Base-by-base conservation (phyloP, 2,888 invertebrate genomes). In the Crepidodera aurea region DNA sequence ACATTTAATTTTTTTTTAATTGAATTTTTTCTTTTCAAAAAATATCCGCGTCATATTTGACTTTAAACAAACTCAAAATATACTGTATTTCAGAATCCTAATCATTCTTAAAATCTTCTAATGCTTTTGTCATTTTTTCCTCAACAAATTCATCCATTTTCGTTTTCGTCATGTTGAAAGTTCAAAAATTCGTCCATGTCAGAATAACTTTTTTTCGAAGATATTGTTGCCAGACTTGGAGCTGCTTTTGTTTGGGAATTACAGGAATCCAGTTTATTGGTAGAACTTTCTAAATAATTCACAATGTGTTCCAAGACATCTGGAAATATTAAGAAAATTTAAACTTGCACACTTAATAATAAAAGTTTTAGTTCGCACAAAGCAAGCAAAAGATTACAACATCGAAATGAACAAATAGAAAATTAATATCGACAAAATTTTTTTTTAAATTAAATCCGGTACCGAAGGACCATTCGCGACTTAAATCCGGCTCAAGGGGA, bases 21-120 rank as follows among this genome's bases (percentile, higher is more conserved):
- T 22, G 6, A 22, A 22, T 22, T 22, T 22, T 22, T 22, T 4
- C 22, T 22, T 51, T 53, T 57, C 50, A 58, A 57, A 60, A 32
- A 44, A 40, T 54, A 12, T 58, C 61, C 13, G 61, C 58, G 62
- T 75, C 71, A 51, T 76, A 77, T 70, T 75, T 75, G 1, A 76
- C 69, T 32, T 67, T 67, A 61, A 73, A 77, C 42, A 77, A 65
- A 54, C 69, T 66, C 15, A 64, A 51, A 27, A 78, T 71, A 39
- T 60, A 69, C 16, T 71, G 40, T 1, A 75, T 60, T 13, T 74
- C 74, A 32, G 58, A 62, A 0, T 55, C 40, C 75, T 76, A 78
- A 34, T 69, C 73, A 13, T 64, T 53, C 61, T 71, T 67, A 53
- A 72, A 72, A 18, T 59, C 59, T 10, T 69, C 60, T 15, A 70